Percentiles rank a stretch among this genome's conserved stretches.
Evolutionary conservation across 2,113 vertebrate genomes (phyloP).

Genomic region (Typhlomys cinereus): DNA sequence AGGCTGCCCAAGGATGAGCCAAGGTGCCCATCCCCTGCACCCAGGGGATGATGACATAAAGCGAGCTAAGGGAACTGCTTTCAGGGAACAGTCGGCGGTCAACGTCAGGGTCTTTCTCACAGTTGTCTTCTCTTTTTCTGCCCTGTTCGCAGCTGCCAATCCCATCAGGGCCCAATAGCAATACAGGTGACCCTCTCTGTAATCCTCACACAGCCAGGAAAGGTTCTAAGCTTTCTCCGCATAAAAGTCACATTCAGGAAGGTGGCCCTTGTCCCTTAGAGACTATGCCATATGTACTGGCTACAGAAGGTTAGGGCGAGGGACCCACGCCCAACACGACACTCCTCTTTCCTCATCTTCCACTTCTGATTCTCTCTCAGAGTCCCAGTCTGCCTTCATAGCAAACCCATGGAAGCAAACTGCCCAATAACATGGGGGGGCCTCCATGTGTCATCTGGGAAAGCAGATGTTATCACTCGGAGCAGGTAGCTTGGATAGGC

Average conservation of each 20-base stretch:
- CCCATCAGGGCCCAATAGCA: background rate
- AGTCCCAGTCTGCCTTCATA: background rate
- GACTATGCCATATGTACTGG: background rate
- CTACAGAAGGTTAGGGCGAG: background rate
- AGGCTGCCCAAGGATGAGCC: constrained; percentile 45
- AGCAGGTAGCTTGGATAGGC: background rate
- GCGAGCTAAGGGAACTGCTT: background rate
- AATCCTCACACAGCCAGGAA: too few relatives aligned
- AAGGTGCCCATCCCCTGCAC: background rate
- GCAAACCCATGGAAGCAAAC: background rate
- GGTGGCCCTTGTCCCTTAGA: background rate
- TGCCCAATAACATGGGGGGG: background rate
- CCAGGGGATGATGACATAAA: background rate
- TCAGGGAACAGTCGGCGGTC: background rate
- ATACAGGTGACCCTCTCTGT: background rate
- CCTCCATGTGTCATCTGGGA: background rate
- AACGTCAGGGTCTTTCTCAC: background rate
- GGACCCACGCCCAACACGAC: background rate
- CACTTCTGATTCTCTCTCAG: background rate
- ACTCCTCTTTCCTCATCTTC: background rate
- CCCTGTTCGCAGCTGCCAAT: background rate
- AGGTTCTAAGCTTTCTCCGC: background rate
- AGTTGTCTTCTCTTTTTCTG: background rate
- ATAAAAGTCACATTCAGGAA: background rate
- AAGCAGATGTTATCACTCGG: background rate